Evolutionary conservation across 1,140 invertebrate species (phyloP).

Genomic region (Agraylea sexmaculata): DNA sequence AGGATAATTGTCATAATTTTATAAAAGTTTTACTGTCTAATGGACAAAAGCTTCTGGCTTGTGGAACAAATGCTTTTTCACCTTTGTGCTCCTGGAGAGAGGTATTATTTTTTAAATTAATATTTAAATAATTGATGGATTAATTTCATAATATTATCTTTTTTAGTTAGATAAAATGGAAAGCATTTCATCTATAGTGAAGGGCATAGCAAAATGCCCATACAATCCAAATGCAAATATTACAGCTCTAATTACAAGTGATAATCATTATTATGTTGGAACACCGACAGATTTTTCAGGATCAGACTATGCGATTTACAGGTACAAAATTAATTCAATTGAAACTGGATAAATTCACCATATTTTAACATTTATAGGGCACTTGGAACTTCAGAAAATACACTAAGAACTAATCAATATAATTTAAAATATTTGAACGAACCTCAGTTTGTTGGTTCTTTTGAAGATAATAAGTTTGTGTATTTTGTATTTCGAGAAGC

Average conservation of each 20-base stretch:
- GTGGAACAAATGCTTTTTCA: conserved; percentile 75
- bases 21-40: conserved; percentile 64
- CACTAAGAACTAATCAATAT: conserved; percentile 71
- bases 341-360: neutral
- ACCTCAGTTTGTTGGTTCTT: conserved; percentile 83
- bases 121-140: too few relatives aligned
- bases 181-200: conserved; percentile 48
- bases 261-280: conserved; percentile 69
- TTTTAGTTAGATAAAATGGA: conserved; percentile 64
- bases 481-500: conserved; percentile 87
- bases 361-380: conserved; percentile 7
- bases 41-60: conserved; percentile 59
- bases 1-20: conserved; percentile 71
- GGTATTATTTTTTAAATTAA: too few relatives aligned
- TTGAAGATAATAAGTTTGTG: conserved; percentile 76
- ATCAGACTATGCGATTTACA: conserved; percentile 64
- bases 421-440: conserved; percentile 89
- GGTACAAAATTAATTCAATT: conserved; percentile 22
- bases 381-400: conserved; percentile 14
- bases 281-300: conserved; percentile 75
- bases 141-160: conserved; percentile 4
- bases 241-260: conserved; percentile 63
- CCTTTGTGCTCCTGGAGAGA: conserved; percentile 72
- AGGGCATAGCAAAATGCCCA: conserved; percentile 74
- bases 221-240: conserved; percentile 73